Base-by-base conservation (phyloP, 1,140 invertebrate genomes). In the Rhynchophorus ferrugineus region DNA sequence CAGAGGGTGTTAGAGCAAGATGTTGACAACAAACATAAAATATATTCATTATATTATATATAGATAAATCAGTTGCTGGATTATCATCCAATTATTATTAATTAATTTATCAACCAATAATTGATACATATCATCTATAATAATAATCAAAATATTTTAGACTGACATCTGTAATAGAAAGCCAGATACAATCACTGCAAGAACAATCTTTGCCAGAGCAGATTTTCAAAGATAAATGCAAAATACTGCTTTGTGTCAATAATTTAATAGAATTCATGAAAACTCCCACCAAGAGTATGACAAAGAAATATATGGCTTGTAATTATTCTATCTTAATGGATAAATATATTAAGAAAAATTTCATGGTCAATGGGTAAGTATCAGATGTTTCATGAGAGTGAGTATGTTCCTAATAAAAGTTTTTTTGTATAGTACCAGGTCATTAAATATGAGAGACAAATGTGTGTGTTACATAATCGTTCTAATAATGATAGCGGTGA, bases 401-500 rank as follows among this genome's bases (percentile, higher is more conserved):
- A n/a, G n/a, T n/a, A n/a, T n/a, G n/a, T n/a, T n/a, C n/a, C n/a
- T n/a, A n/a, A n/a, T n/a, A n/a, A n/a, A n/a, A n/a, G n/a, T 29
- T 11, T 29, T 29, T 29, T 29, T 6, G 24, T 29, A 29, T 29
- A 77, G 76, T 58, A 53, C 47, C 44, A 64, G 75, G 11, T 73
- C 76, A 16, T 58, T 63, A 9, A 68, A 54, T 19, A 68, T 75
- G 54, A 70, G 65, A 48, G 74, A 77, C 44, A 77, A 76, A 64
- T 69, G 62, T 17, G 52, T 75, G 3, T 61, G 73, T 16, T 74
- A 75, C 35, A 73, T 69, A 18, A 58, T 78, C 19, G 69, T 78
- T 21, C 53, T 78, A 6, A 58, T 58, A 6, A 51, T 77, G 36
- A 63, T 69, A 3, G 63, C 69, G 19, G 63, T 54, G 11, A 61